A percentile compares a stretch with the other conserved stretches of the same genome.
Conservation (phyloP, 2,797 vertebrate species). For the Apodemus agrarius region DNA sequence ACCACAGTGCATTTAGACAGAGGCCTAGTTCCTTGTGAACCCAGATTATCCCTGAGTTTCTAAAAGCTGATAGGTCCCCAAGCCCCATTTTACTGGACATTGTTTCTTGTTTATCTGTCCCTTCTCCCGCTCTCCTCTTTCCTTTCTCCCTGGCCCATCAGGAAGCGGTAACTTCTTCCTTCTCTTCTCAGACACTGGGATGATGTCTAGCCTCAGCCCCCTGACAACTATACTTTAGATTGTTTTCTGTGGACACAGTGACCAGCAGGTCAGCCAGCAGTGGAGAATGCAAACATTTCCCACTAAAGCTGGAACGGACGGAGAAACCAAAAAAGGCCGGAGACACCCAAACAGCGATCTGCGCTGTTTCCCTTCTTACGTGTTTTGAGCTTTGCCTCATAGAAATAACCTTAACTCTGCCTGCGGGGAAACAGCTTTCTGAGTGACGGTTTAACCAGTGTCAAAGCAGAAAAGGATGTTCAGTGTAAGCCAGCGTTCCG, state of each 20-base stretch:
- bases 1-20: not conserved
- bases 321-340: not conserved
- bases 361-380: not conserved
- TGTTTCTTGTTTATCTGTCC: not conserved
- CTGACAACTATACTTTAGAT: not conserved
- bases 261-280: not conserved
- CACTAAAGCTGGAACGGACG: not conserved
- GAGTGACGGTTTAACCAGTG: conserved; percentile 39
- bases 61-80: not conserved
- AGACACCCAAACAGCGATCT: conserved; percentile 47
- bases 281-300: conserved; percentile 13
- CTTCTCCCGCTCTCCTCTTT: not conserved
- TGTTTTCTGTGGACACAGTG: not conserved
- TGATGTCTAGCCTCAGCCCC: conserved; percentile 13
- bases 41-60: conserved; percentile 9
- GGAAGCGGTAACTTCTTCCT: not conserved
- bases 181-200: not conserved
- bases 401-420: conserved; percentile 37
- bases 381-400: conserved; percentile 51
- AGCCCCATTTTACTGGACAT: not conserved
- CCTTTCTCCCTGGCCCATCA: not conserved
- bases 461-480: conserved; percentile 46
- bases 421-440: conserved; percentile 26
- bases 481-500: conserved; percentile 30
- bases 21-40: conserved; percentile 10